These are phyloP conservation scores for Furcifer pardalis DNA, from an alignment of 2,797 vertebrate species.

Conservation along the genomic window DNA sequence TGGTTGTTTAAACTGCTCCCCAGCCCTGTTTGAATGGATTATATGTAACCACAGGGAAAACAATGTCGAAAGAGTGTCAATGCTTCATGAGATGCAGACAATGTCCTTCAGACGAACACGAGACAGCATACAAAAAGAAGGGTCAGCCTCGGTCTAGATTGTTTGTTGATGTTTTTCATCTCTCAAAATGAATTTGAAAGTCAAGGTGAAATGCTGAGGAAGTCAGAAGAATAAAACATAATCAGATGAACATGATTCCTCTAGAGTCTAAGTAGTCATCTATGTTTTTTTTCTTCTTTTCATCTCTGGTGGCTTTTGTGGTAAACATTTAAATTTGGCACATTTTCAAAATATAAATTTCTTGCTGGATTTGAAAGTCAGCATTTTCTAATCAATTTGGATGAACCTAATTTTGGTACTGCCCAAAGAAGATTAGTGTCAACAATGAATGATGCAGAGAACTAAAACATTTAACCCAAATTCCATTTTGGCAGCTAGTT, in stretches of 20 bases:
- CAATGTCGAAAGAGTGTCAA: conserved; percentile 23
- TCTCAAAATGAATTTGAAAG: conserved; percentile 45
- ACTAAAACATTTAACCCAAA: not conserved
- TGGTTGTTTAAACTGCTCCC: too few relatives aligned
- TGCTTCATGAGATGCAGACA: conserved; percentile 28
- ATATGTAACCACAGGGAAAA: conserved; percentile 10
- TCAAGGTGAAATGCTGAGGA: conserved; percentile 65
- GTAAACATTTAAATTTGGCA: not conserved
- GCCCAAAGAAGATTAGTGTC: not conserved
- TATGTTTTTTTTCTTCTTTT: not conserved
- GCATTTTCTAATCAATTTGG: not conserved
- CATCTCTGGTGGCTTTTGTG: not conserved
- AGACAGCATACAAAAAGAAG: conserved; percentile 30
- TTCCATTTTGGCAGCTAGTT: too few relatives aligned
- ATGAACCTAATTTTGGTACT: not conserved
- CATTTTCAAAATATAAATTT: not conserved
- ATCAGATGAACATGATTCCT: not conserved
- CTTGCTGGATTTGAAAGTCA: not conserved
- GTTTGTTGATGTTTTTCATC: conserved; percentile 41
- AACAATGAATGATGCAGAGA: not conserved
- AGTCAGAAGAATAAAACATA: conserved; percentile 44
- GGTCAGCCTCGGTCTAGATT: conserved; percentile 45
- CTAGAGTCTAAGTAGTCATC: not conserved
- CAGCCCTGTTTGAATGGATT: not conserved
- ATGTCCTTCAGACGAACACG: conserved; percentile 38